Percentiles rank a stretch among this genome's conserved stretches.
Evolutionary conservation across 1,140 invertebrate genomes (phyloP).

Genomic region (Lucilia sericata): DNA sequence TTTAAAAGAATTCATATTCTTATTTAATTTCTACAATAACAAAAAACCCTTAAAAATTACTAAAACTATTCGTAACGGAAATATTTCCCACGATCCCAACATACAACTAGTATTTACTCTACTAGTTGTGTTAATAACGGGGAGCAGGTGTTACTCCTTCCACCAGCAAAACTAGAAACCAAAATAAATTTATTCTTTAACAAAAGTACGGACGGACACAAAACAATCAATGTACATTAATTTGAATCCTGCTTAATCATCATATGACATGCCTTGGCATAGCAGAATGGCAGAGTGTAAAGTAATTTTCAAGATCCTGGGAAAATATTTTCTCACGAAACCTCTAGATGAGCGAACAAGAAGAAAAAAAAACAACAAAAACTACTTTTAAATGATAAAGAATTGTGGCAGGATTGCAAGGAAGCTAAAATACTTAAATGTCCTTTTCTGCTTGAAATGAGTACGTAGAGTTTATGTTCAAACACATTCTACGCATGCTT

Average conservation of each 20-base stretch:
- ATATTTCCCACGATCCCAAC: constrained; percentile 23
- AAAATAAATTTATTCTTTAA: background rate
- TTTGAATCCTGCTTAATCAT: constrained; percentile 43
- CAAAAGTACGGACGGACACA: background rate
- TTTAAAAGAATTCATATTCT: background rate
- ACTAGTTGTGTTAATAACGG: background rate
- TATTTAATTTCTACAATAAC: background rate
- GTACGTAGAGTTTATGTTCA: too few relatives aligned
- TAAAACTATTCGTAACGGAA: constrained; percentile 25
- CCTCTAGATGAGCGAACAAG: background rate
- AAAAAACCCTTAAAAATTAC: background rate
- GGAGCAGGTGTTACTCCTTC: constrained; percentile 38
- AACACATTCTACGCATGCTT: constrained; percentile 24
- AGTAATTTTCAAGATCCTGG: constrained; percentile 35
- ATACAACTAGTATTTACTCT: background rate
- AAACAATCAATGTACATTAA: constrained; percentile 22
- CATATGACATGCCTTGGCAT: background rate
- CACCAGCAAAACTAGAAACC: background rate
- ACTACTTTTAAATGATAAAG: constrained; percentile 1
- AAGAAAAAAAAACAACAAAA: background rate
- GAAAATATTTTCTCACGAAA: constrained; percentile 34
- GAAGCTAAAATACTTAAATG: background rate
- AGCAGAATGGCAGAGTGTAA: background rate
- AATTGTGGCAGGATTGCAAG: constrained; percentile 32
- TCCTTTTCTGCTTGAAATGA: too few relatives aligned